Evolutionary conservation across 1,140 invertebrate species (phyloP), one percentile per base, ranked within the genome.

Genomic region (Ceratoteleas bidentatus): DNA sequence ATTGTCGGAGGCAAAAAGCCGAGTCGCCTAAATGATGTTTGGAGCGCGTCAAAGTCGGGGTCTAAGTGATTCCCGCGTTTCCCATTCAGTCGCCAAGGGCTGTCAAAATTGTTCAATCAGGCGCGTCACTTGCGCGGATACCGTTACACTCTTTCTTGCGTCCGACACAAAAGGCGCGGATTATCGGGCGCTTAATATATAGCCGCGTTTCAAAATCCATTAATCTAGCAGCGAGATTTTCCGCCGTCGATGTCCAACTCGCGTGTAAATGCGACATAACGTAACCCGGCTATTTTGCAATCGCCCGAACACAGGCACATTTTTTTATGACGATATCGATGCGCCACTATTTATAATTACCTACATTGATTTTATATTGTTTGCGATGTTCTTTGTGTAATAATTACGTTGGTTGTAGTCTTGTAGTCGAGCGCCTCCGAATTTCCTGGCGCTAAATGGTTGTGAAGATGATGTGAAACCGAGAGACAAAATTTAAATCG

Each of bases 291-390:
- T 54, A 60, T 54, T 75, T 75, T 73, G 52, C 70, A 73, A 64
- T 47, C 14, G 32, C 56, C 52, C n/a, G n/a, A n/a, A 66, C 49
- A 75, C 61, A 50, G 5, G 15, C 38, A 38, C 47, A 52, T 58
- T 66, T 75, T 75, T 75, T 75, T 77, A 62, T 62, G 58, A 54
- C 49, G 15, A 50, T 62, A 77, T 69, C 65, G 74, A 77, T 69
- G 65, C 49, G 50, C n/a, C n/a, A 77, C 74, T 77, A 77, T 77
- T 77, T 77, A 77, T 77, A 68, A 77, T 69, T 69, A 62, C 50
- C 57, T 38, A 69, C 74, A 77, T 77, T 69, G 74, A 77, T 77
- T 77, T 77, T 77, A 69, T 13, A 38, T 62, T 62, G 47, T 76
- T 62, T 76, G 50, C 73, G 56, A 61, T 68, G 60, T 61, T n/a